Evolutionary conservation across 92 coral and sea anemone genomes (phyloP).

Genomic region (Porites divaricata): DNA sequence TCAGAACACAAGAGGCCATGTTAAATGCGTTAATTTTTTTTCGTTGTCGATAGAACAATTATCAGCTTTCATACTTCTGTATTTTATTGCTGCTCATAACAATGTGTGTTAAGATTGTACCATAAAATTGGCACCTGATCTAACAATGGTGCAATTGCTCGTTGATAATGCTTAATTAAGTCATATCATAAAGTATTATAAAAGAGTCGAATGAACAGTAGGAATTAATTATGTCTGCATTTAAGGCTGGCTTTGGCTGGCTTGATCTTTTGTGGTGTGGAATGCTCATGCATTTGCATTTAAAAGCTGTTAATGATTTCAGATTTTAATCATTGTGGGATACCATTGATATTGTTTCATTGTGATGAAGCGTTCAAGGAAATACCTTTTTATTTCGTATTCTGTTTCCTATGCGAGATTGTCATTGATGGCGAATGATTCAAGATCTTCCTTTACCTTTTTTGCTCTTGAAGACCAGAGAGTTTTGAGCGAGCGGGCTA

Average conservation of each 20-base stretch:
- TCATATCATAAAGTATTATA: neutral
- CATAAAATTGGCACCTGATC: neutral
- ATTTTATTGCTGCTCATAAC: neutral
- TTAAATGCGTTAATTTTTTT: neutral
- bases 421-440: neutral
- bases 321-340: neutral
- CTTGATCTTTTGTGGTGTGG: slow-evolving; percentile 17
- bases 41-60: neutral
- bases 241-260: slow-evolving; percentile 1
- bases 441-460: neutral
- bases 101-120: neutral
- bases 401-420: neutral
- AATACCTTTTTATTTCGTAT: neutral
- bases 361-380: neutral
- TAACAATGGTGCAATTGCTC: neutral
- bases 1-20: neutral
- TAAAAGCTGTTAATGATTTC: neutral
- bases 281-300: slow-evolving; percentile 13
- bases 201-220: neutral
- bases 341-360: too few species aligned
- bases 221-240: neutral
- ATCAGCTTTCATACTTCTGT: neutral
- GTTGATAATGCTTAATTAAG: neutral
- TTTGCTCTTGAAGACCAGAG: neutral
- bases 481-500: neutral